These are phyloP conservation scores for Cyprinodon tularosa DNA, from an alignment of 2,113 vertebrate species.

Conservation along the genomic window DNA sequence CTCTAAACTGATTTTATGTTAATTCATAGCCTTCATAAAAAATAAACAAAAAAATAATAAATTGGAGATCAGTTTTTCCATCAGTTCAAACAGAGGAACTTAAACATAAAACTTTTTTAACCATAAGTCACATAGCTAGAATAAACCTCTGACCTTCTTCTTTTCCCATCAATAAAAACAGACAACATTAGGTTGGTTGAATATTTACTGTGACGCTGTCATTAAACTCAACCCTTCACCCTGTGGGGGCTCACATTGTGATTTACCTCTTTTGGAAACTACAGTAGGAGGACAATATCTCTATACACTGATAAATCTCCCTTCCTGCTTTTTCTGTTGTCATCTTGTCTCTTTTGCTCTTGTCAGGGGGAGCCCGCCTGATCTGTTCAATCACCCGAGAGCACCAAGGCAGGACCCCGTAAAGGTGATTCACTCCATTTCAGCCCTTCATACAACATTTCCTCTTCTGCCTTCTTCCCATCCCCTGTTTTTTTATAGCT, in stretches of 20 bases:
- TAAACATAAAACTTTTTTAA: not conserved
- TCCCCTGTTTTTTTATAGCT: slow-evolving; percentile 37
- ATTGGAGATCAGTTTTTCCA: too few species aligned
- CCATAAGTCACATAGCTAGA: not conserved
- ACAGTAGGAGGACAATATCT: slow-evolving; percentile 42
- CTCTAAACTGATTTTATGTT: not conserved
- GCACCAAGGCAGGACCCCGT: slow-evolving; percentile 58
- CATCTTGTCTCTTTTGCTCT: slow-evolving; percentile 33
- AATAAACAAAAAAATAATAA: not conserved
- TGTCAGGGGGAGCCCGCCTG: slow-evolving; percentile 46
- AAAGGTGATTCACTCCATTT: slow-evolving; percentile 65
- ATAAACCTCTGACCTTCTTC: not conserved
- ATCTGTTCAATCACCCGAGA: slow-evolving; percentile 69
- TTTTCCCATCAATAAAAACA: not conserved
- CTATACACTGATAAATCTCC: slow-evolving; percentile 45
- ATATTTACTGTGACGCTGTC: slow-evolving; percentile 18
- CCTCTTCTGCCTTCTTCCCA: slow-evolving; percentile 30
- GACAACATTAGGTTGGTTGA: slow-evolving; percentile 5
- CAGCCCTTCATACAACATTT: slow-evolving; percentile 51
- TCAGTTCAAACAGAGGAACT: not conserved
- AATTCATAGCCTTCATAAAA: not conserved
- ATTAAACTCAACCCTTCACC: slow-evolving; percentile 40
- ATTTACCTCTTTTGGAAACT: slow-evolving; percentile 49
- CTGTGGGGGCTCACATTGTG: slow-evolving; percentile 30
- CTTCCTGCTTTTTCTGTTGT: slow-evolving; percentile 22